These are phyloP conservation scores for Hippopotamyrus pictus DNA, from an alignment of 2,797 vertebrate species.

Conservation along the genomic window DNA sequence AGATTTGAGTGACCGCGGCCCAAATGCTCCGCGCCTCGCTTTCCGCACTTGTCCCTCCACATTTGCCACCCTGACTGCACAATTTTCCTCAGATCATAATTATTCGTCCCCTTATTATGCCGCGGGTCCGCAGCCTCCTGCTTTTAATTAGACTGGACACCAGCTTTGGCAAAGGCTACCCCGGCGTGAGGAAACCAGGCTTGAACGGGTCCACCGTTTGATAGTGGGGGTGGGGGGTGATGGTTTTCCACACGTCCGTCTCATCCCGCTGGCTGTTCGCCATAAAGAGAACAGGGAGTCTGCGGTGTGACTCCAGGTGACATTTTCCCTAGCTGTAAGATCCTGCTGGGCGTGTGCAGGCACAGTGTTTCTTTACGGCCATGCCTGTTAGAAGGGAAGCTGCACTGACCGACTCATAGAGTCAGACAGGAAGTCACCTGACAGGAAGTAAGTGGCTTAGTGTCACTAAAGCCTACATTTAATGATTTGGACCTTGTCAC, in stretches of 20 bases:
- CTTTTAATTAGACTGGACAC: constrained; percentile 67
- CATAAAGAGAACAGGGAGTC: background rate
- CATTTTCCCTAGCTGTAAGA: background rate
- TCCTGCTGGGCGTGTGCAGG: background rate
- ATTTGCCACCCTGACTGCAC: constrained; percentile 82
- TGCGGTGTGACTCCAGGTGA: background rate
- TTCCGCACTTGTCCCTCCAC: constrained; percentile 91
- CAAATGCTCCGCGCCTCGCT: constrained; percentile 87
- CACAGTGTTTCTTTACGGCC: background rate
- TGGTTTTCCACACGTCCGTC: constrained; percentile 13
- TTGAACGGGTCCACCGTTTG: constrained; percentile 62
- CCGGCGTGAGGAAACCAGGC: constrained; percentile 69
- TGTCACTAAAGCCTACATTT: background rate
- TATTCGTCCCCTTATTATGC: constrained; percentile 74
- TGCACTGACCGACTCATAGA: background rate
- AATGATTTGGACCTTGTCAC: background rate
- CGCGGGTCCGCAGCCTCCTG: constrained; percentile 44
- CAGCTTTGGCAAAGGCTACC: constrained; percentile 58
- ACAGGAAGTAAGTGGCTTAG: background rate
- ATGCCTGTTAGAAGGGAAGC: background rate
- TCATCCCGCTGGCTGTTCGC: background rate
- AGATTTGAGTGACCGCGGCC: constrained; percentile 86
- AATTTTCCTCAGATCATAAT: constrained; percentile 79
- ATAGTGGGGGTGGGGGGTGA: constrained; percentile 31
- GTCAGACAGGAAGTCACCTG: background rate